These are phyloP conservation scores for Uropsilus gracilis DNA, from an alignment of 2,113 vertebrate genomes.

Conservation along the genomic window DNA sequence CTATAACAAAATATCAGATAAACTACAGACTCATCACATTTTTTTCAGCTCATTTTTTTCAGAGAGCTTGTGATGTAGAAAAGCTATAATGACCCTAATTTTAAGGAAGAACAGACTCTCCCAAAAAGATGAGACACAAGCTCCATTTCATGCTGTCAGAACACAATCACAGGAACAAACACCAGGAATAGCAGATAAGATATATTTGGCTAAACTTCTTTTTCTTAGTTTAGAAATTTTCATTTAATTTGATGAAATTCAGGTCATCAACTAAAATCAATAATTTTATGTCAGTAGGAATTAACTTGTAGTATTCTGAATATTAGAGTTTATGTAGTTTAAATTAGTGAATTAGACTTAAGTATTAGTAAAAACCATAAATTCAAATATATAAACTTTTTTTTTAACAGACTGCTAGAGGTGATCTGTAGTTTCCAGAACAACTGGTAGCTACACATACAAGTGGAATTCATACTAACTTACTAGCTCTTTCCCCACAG, in stretches of 20 bases:
- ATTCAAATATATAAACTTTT: neutral
- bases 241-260: neutral
- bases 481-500: neutral
- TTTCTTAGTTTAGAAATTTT: no score
- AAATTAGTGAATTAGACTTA: neutral
- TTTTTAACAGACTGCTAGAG: neutral
- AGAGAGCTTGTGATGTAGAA: neutral
- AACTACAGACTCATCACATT: neutral
- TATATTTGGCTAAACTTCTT: neutral
- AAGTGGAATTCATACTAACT: neutral
- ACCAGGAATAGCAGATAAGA: neutral
- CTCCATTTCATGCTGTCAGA: neutral
- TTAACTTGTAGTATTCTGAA: neutral
- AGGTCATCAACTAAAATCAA: slow-evolving; percentile 13
- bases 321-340: neutral
- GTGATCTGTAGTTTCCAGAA: no score
- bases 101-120: neutral
- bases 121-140: neutral
- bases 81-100: neutral
- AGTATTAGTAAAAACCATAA: neutral
- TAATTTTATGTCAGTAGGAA: neutral
- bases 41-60: neutral
- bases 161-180: neutral
- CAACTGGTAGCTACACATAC: neutral
- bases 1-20: slow-evolving; percentile 1